A percentile compares a stretch with the other conserved stretches of the same genome.
phyloP scores from a whole-genome alignment of 1,140 invertebrate genomes.

The Lepidurus arcticus region DNA sequence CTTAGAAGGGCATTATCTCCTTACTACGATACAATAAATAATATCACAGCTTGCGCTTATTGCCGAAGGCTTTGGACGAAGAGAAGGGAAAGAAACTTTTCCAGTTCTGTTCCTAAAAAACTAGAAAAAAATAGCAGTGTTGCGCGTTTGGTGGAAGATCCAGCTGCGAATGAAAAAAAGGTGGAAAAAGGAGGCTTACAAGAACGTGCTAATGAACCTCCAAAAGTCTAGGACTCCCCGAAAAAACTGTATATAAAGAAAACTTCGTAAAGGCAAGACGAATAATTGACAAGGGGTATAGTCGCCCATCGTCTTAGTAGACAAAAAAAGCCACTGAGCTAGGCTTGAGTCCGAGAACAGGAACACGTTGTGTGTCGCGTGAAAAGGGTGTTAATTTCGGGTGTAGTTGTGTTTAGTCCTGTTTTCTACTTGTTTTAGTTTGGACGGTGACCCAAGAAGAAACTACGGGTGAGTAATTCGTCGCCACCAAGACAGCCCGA shows the following conservation, averaged over 20 bases:
- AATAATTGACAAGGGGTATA: not conserved
- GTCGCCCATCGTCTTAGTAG: not conserved
- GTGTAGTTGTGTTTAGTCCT: not conserved
- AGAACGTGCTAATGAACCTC: conserved; percentile 5
- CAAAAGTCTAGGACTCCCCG: not conserved
- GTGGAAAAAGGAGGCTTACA: not conserved
- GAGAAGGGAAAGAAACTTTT: not conserved
- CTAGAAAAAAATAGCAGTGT: not conserved
- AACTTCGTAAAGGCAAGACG: no score
- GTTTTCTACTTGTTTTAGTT: not conserved
- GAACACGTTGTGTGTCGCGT: not conserved
- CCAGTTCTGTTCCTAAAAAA: not conserved
- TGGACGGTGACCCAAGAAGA: not conserved
- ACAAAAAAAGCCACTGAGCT: not conserved
- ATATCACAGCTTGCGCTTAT: not conserved
- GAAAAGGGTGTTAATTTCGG: not conserved
- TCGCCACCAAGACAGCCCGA: not conserved
- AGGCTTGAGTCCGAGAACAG: not conserved
- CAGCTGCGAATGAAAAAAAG: not conserved
- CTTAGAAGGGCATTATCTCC: not conserved
- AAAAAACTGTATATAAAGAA: no score
- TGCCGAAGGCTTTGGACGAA: not conserved
- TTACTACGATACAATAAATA: not conserved
- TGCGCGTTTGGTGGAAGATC: not conserved
- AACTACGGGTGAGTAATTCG: conserved; percentile 9